phyloP scores from a whole-genome alignment of 2,888 invertebrate species.

The Xylophagus ater region DNA sequence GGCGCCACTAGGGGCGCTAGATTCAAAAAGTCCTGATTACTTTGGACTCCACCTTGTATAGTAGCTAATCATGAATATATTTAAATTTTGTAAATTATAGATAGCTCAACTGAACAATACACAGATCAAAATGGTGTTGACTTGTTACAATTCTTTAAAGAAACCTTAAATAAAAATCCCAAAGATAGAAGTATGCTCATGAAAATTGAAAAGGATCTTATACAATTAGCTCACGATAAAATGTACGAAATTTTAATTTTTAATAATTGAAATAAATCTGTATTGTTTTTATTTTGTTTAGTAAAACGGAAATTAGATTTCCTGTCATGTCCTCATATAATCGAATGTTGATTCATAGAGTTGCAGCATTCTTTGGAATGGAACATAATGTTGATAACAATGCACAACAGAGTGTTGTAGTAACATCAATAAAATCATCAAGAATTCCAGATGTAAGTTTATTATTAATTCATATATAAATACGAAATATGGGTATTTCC shows the following conservation, averaged over 20 bases:
- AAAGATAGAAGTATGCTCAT: slow-evolving; percentile 78
- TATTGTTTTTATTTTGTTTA: slow-evolving; percentile 25
- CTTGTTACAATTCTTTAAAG: slow-evolving; percentile 75
- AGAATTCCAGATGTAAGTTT: slow-evolving; percentile 36
- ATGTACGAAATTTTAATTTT: slow-evolving; percentile 45
- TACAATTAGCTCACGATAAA: slow-evolving; percentile 69
- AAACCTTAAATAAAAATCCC: slow-evolving; percentile 80
- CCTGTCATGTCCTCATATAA: slow-evolving; percentile 92
- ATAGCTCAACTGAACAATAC: slow-evolving; percentile 63
- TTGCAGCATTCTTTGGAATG: slow-evolving; percentile 87
- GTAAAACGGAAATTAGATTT: slow-evolving; percentile 71
- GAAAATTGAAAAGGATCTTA: slow-evolving; percentile 78
- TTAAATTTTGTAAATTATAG: slow-evolving; percentile 37
- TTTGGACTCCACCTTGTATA: too few species aligned
- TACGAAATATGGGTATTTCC: too few species aligned
- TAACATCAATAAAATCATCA: slow-evolving; percentile 58
- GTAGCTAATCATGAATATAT: too few species aligned
- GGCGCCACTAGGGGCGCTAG: too few species aligned
- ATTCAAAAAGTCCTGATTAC: too few species aligned
- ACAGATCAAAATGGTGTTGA: slow-evolving; percentile 67
- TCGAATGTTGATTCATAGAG: slow-evolving; percentile 89
- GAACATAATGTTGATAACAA: slow-evolving; percentile 84
- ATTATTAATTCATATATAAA: slow-evolving; percentile 3
- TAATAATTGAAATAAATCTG: slow-evolving; percentile 2
- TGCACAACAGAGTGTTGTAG: slow-evolving; percentile 67